Evolutionary conservation across 2,797 vertebrate genomes (phyloP).

Genomic region (Coilia nasus): DNA sequence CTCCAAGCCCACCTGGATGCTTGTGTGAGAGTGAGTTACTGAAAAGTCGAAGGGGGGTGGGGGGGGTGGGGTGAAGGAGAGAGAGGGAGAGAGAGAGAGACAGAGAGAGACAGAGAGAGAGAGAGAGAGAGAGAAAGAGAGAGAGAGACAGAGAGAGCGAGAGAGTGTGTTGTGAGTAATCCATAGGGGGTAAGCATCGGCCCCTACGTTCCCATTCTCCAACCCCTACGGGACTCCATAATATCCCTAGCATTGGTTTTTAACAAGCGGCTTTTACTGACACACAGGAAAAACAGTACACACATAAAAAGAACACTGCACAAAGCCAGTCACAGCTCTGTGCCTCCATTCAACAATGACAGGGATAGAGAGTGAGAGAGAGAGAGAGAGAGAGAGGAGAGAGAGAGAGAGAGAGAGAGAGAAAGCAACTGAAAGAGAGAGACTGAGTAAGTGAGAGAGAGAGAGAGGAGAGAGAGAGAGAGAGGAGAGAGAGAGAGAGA

Average conservation of each 20-base stretch:
- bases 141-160: background rate
- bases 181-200: background rate
- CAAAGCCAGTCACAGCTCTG: conserved; percentile 50
- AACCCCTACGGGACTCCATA: conserved; percentile 23
- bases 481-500: background rate
- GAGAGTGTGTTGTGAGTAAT: background rate
- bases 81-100: background rate
- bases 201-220: background rate
- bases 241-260: conserved; percentile 42
- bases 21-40: conserved; percentile 28
- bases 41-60: background rate
- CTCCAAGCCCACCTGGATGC: conserved; percentile 36
- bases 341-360: conserved; percentile 47
- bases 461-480: background rate
- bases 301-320: conserved; percentile 47
- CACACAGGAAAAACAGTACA: conserved; percentile 44
- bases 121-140: background rate
- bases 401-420: background rate
- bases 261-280: conserved; percentile 47
- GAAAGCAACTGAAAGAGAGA: too few species aligned
- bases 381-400: conserved; percentile 17
- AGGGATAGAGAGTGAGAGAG: background rate
- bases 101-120: too few species aligned
- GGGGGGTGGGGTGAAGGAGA: too few species aligned
- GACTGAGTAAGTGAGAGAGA: too few species aligned